Base-by-base conservation (phyloP, 2,113 vertebrate genomes). In the Synchiropus splendidus region DNA sequence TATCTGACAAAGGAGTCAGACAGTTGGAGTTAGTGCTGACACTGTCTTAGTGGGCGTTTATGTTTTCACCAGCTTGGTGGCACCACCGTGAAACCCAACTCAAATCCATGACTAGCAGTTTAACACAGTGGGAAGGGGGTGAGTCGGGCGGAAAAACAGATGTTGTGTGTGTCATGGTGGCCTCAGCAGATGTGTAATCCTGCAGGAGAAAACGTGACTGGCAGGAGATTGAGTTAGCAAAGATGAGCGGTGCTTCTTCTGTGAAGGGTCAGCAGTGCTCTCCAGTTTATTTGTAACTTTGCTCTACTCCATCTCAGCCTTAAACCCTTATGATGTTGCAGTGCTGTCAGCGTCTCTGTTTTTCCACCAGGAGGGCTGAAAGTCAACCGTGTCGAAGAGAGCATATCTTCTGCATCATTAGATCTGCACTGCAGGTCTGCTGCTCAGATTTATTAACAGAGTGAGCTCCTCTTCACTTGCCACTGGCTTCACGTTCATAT, bases 181-280 rank as follows among this genome's bases (percentile, higher is more conserved):
- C 32, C 54, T 55, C 6, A 49, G 58, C 74, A 81, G 71, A 77
- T 79, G 75, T 75, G 79, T 78, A 72, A 67, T 70, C 61, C 55
- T 58, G 59, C 58, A 50, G 39, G 18, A 54, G 45, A 55, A 64
- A 73, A 78, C 33, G 51, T 70, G 72, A 74, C 46, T 16, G 30
- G 58, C 40, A 45, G 31, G 50, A 71, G 77, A 74, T 72, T 73
- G 45, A 64, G 60, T 77, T 80, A 67, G 46, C 59, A 55, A 45
- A 47, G 16, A 77, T 80, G 77, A 74, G 58, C 45, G 46, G 54
- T 12, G 36, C 44, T 61, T 67, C 40, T 37, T 50, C 59, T n/a
- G 2, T 48, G 10, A 36, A 62, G 57, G 39, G 55, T 42, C 51
- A 54, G 39, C 5, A 36, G 34, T 47, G 13, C 35, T 46, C 61